A percentile compares a stretch with the other conserved stretches of the same genome.
phyloP scores from a whole-genome alignment of 2,888 invertebrate genomes.

The Ptychoptera contaminata region DNA sequence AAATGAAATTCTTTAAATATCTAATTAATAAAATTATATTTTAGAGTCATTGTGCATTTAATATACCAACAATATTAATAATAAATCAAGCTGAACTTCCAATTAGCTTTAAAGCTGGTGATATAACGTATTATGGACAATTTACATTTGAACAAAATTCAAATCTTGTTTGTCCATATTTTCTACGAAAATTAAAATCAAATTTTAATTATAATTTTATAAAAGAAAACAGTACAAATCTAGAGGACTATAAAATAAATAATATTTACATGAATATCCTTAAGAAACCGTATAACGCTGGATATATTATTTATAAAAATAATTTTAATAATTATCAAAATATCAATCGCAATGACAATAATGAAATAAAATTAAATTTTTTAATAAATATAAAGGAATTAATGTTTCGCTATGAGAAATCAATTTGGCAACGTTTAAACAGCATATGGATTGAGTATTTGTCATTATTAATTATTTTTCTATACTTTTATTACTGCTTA shows the following conservation, averaged over 20 bases:
- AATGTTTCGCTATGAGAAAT: slow-evolving; percentile 1
- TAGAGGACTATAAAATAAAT: too few relatives aligned
- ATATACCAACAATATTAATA: background rate
- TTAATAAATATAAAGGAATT: background rate
- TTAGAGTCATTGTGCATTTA: slow-evolving; percentile 2
- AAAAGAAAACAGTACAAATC: too few relatives aligned
- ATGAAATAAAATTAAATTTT: background rate
- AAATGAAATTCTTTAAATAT: too few relatives aligned
- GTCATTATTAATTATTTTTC: background rate
- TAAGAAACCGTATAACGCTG: too few relatives aligned
- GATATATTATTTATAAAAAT: too few relatives aligned
- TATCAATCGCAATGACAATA: too few relatives aligned
- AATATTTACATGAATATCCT: too few relatives aligned
- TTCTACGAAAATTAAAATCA: slow-evolving; percentile 22
- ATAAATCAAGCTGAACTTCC: background rate
- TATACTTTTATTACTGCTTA: background rate
- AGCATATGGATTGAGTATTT: background rate
- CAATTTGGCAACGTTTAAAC: background rate
- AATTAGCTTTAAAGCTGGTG: slow-evolving; percentile 13
- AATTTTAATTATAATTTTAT: slow-evolving; percentile 14
- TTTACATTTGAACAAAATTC: slow-evolving; percentile 22
- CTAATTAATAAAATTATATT: background rate
- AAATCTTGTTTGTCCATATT: slow-evolving; percentile 27
- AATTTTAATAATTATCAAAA: background rate
- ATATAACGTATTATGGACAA: slow-evolving; percentile 20